phyloP scores from a whole-genome alignment of 2,113 vertebrate species.

The Crypturellus undulatus region DNA sequence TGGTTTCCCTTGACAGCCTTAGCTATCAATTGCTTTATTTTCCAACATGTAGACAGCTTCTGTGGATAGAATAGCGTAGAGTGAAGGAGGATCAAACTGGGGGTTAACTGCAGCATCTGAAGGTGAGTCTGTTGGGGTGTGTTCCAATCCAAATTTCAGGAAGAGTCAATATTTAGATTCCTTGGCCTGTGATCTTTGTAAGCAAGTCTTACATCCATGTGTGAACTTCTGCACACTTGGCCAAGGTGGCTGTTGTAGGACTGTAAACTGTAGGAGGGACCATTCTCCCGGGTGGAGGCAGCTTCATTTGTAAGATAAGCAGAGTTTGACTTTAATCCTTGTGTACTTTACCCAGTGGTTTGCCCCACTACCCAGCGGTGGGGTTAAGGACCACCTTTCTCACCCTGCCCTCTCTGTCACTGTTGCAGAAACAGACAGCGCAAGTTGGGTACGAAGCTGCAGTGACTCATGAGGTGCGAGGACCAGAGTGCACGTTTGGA shows the following conservation, averaged over 20 bases:
- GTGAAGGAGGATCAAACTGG: not conserved
- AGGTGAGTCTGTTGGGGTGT: not conserved
- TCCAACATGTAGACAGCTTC: not conserved
- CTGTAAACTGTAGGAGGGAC: not conserved
- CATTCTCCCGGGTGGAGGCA: fast-evolving
- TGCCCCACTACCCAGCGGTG: fast-evolving
- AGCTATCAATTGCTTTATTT: not conserved
- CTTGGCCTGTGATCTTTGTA: not conserved
- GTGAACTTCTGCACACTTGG: not conserved
- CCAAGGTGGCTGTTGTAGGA: not conserved
- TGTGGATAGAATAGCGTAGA: not conserved
- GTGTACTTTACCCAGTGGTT: not conserved
- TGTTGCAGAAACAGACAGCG: slow-evolving; percentile 94
- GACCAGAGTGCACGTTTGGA: slow-evolving; percentile 63
- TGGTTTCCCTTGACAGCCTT: not conserved
- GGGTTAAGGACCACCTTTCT: not conserved
- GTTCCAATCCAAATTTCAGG: not conserved
- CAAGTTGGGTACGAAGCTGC: slow-evolving; percentile 97
- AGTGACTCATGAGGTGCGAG: slow-evolving; percentile 80
- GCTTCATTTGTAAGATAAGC: not conserved
- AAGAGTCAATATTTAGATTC: not conserved
- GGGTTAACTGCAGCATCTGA: not conserved
- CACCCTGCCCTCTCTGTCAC: not conserved
- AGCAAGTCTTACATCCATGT: fast-evolving
- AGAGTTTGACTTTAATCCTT: not conserved